These are phyloP conservation scores for Ectropis crepuscularia DNA, from an alignment of 2,888 invertebrate genomes.

Conservation along the genomic window DNA sequence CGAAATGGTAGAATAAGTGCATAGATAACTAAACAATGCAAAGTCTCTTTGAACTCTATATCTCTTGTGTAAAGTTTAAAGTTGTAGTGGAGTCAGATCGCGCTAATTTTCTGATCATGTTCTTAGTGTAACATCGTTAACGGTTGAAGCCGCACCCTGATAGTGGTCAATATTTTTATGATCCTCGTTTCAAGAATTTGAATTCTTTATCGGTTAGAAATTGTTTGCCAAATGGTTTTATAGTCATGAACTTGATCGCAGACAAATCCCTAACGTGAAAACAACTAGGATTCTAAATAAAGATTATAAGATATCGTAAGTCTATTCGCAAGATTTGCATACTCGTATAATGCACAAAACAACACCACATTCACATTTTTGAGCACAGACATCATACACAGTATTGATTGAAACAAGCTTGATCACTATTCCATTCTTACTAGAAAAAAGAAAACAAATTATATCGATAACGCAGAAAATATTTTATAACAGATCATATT, in stretches of 20 bases:
- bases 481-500: conserved; percentile 11
- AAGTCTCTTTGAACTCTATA: not conserved
- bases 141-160: conserved; percentile 48
- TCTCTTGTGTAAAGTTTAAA: conserved; percentile 7
- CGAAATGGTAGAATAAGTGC: conserved; percentile 8
- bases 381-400: no score
- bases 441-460: conserved; percentile 1
- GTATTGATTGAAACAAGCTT: no score
- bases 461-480: not conserved
- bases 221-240: not conserved
- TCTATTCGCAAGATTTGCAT: no score
- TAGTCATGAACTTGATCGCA: not conserved
- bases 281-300: no score
- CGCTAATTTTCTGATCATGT: conserved; percentile 25
- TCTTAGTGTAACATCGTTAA: conserved; percentile 49
- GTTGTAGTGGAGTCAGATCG: not conserved
- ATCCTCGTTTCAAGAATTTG: conserved; percentile 1
- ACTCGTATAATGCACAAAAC: no score
- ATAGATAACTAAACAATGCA: not conserved
- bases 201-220: conserved; percentile 6
- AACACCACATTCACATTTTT: no score
- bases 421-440: no score
- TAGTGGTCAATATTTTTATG: conserved; percentile 18
- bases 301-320: no score
- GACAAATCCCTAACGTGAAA: no score